These are phyloP conservation scores for Gavia stellata DNA, from an alignment of 2,113 vertebrate genomes.

Conservation along the genomic window DNA sequence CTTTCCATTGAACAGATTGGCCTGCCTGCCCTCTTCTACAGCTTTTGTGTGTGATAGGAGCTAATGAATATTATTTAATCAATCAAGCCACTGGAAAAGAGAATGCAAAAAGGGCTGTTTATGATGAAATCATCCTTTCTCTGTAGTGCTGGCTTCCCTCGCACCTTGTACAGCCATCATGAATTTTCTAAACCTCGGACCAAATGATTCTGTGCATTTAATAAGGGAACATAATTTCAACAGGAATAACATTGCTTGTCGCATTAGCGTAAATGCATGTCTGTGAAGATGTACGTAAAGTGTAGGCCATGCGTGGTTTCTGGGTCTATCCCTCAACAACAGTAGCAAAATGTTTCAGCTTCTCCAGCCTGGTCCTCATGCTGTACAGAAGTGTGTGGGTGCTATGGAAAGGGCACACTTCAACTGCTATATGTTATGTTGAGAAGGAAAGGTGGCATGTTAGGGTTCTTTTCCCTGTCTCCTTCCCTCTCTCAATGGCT, in stretches of 20 bases:
- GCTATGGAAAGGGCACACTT: neutral
- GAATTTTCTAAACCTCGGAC: neutral
- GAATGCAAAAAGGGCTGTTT: neutral
- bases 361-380: neutral
- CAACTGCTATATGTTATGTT: fast-evolving
- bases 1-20: neutral
- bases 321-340: neutral
- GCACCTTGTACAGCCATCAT: neutral
- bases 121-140: neutral
- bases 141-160: neutral
- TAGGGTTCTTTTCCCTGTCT: neutral
- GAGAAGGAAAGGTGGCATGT: neutral
- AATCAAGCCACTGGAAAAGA: neutral
- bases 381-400: fast-evolving
- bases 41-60: neutral
- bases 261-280: fast-evolving
- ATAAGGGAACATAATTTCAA: neutral
- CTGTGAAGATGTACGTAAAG: neutral
- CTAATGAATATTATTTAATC: neutral
- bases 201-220: neutral
- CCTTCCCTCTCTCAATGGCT: neutral
- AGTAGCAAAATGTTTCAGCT: neutral
- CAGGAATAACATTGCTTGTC: neutral
- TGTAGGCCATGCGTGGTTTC: fast-evolving
- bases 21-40: neutral